phyloP scores from a whole-genome alignment of 2,888 invertebrate species.

The Macaria liturata region DNA sequence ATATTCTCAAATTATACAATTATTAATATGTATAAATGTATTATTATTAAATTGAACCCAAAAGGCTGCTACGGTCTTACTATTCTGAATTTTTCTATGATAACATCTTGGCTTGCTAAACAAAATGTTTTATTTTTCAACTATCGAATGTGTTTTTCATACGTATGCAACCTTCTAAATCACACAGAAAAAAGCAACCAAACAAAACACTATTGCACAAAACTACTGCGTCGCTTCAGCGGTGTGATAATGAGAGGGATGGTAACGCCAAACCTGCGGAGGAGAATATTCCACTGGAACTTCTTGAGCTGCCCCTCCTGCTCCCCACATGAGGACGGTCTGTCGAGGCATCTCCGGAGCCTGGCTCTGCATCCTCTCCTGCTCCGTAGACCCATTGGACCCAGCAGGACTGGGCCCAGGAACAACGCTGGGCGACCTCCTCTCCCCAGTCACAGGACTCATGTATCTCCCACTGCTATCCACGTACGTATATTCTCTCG shows the following conservation, averaged over 20 bases:
- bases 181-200: slow-evolving; percentile 5
- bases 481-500: slow-evolving; percentile 83
- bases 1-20: too few species aligned
- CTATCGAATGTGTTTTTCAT: too few species aligned
- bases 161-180: too few species aligned
- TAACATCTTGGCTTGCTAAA: too few species aligned
- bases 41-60: too few species aligned
- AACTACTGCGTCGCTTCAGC: slow-evolving; percentile 77
- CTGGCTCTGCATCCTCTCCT: slow-evolving; percentile 67
- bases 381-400: slow-evolving; percentile 71
- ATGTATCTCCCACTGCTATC: slow-evolving; percentile 82
- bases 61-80: too few species aligned
- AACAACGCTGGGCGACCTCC: slow-evolving; percentile 85
- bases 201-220: slow-evolving; percentile 50
- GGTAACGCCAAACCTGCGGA: slow-evolving; percentile 81
- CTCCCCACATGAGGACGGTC: slow-evolving; percentile 97
- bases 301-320: slow-evolving; percentile 75
- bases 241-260: slow-evolving; percentile 77
- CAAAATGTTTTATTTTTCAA: too few species aligned
- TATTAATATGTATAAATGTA: too few species aligned
- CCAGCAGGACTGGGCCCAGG: slow-evolving; percentile 76
- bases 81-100: too few species aligned
- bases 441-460: slow-evolving; percentile 85
- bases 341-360: slow-evolving; percentile 88
- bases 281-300: slow-evolving; percentile 76